Conservation (phyloP, 2,113 vertebrate genomes). For the Plectropomus leopardus region DNA sequence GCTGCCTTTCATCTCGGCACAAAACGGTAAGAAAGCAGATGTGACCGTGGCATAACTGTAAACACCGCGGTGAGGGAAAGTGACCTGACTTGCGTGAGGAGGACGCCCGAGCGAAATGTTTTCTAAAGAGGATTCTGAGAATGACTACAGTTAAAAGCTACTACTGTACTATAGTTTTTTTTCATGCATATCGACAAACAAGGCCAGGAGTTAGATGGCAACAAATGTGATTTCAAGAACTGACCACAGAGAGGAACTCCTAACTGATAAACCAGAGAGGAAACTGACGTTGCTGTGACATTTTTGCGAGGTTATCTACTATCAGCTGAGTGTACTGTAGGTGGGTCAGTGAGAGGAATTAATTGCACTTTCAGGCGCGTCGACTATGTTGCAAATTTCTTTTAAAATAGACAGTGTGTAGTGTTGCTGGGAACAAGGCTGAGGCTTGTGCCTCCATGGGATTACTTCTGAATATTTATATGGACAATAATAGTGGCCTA, state of each 20-base stretch:
- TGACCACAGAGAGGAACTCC: neutral
- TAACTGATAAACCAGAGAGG: neutral
- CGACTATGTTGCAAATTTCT: neutral
- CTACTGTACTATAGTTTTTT: conserved; percentile 52
- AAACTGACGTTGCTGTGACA: neutral
- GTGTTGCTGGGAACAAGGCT: neutral
- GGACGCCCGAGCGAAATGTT: conserved; percentile 34
- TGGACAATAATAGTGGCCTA: neutral
- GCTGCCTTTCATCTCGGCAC: conserved; percentile 78
- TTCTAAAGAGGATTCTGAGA: conserved; percentile 41
- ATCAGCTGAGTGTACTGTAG: neutral
- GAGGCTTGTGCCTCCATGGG: neutral
- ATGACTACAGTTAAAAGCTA: conserved; percentile 43
- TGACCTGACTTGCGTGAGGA: conserved; percentile 60
- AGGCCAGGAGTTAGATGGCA: conserved; percentile 46
- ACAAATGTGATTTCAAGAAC: neutral
- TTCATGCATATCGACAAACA: conserved; percentile 42
- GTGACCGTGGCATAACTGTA: conserved; percentile 42
- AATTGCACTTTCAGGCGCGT: conserved; percentile 1
- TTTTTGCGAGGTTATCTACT: conserved; percentile 37
- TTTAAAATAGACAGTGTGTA: neutral
- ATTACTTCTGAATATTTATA: conserved; percentile 14
- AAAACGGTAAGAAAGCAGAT: conserved; percentile 84
- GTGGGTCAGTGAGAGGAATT: conserved; percentile 20
- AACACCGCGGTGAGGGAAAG: conserved; percentile 46